Percentiles rank a stretch among this genome's conserved stretches.
Evolutionary conservation across 1,140 invertebrate genomes (phyloP).

Genomic region (Drosophila sp.): DNA sequence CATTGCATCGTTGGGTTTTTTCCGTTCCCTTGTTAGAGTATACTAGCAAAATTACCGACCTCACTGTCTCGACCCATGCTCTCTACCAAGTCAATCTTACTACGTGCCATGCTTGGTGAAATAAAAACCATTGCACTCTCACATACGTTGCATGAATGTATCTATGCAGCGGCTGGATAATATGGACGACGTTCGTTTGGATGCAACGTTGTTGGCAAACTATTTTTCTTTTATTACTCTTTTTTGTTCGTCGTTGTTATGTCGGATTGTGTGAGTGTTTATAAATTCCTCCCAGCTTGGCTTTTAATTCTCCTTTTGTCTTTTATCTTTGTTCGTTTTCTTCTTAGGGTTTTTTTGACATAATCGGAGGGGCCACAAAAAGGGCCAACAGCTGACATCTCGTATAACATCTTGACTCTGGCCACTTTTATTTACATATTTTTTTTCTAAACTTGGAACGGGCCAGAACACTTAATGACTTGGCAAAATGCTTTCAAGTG

Average conservation of each 20-base stretch:
- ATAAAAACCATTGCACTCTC: slow-evolving; percentile 36
- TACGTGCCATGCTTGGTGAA: slow-evolving; percentile 27
- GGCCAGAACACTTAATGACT: slow-evolving; percentile 11
- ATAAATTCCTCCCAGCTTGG: slow-evolving; percentile 38
- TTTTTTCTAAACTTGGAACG: not conserved
- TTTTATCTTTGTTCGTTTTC: slow-evolving; percentile 48
- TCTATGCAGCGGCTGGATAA: slow-evolving; percentile 20
- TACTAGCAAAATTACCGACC: slow-evolving; percentile 23
- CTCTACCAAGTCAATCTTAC: slow-evolving; percentile 28
- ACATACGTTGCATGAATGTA: slow-evolving; percentile 10
- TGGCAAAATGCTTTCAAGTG: slow-evolving; percentile 8
- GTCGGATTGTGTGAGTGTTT: slow-evolving; percentile 29
- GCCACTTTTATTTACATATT: slow-evolving; percentile 9
- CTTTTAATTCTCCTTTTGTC: slow-evolving; percentile 36
- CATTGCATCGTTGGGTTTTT: too few relatives aligned
- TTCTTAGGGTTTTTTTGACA: slow-evolving; percentile 23
- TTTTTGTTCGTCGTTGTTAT: slow-evolving; percentile 23
- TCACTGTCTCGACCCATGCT: slow-evolving; percentile 33
- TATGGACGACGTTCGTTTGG: slow-evolving; percentile 14
- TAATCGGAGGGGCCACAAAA: slow-evolving; percentile 16
- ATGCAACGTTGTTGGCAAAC: slow-evolving; percentile 31
- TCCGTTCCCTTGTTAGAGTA: too few relatives aligned
- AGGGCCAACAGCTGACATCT: slow-evolving; percentile 16
- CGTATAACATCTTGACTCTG: slow-evolving; percentile 11
- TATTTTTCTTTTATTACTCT: slow-evolving; percentile 40